phyloP scores from a whole-genome alignment of 2,797 vertebrate genomes.

The Nannoperca australis region DNA sequence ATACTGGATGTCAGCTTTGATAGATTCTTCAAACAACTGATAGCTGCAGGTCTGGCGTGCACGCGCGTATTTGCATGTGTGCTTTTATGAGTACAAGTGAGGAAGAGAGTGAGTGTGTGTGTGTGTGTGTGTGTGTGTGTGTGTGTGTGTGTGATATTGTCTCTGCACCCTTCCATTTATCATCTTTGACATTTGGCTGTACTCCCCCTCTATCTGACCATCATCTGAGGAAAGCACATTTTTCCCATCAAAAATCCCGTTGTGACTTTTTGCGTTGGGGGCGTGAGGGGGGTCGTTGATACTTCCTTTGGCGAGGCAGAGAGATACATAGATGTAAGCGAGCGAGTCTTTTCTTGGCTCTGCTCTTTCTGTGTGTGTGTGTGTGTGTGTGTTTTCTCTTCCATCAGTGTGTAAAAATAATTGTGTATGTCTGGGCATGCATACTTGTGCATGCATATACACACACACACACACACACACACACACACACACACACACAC shows the following conservation, averaged over 20 bases:
- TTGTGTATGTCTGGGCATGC: constrained; percentile 34
- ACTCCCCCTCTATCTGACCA: constrained; percentile 83
- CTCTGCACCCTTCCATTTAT: constrained; percentile 85
- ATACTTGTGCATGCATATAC: constrained; percentile 31
- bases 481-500: constrained; percentile 39
- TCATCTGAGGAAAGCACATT: constrained; percentile 88
- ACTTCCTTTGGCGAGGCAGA: constrained; percentile 78
- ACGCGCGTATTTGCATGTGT: constrained; percentile 30
- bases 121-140: constrained; percentile 40
- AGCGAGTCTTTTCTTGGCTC: constrained; percentile 76
- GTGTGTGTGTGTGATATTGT: constrained; percentile 77
- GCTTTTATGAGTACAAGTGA: constrained; percentile 36
- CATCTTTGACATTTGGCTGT: constrained; percentile 88
- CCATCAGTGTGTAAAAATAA: constrained; percentile 41
- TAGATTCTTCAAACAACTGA: constrained; percentile 46
- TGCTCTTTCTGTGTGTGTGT: constrained; percentile 41
- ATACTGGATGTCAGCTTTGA: constrained; percentile 18
- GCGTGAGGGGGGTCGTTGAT: constrained; percentile 66
- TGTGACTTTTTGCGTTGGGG: constrained; percentile 84
- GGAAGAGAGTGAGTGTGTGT: constrained; percentile 42
- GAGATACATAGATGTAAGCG: constrained; percentile 80
- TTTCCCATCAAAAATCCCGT: constrained; percentile 88
- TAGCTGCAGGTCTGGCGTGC: constrained; percentile 13
- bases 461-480: constrained; percentile 22
- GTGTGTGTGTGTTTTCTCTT: constrained; percentile 19